Evolutionary conservation across 2,888 invertebrate species (phyloP).

Genomic region (Cremastinae sp.): DNA sequence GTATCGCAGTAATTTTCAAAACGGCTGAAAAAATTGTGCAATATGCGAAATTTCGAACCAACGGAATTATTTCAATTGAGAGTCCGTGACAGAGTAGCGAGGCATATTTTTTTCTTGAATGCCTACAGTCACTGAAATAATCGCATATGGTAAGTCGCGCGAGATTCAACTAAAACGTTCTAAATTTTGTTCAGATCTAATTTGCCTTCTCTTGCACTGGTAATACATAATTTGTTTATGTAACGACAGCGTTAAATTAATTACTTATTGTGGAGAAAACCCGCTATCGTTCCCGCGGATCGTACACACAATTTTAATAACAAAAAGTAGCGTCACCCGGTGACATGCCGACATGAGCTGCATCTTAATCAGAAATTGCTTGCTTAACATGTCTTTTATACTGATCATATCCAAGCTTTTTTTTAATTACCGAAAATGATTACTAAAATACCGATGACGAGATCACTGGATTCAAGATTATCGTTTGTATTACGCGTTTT

Average conservation of each 20-base stretch:
- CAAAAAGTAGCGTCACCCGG: constrained; percentile 18
- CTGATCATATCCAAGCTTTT: constrained; percentile 59
- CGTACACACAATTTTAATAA: constrained; percentile 36
- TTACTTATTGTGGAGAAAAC: constrained; percentile 18
- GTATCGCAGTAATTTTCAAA: neutral
- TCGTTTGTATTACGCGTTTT: constrained; percentile 22
- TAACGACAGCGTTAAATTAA: constrained; percentile 16
- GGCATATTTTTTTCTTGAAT: constrained; percentile 3
- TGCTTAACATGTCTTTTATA: constrained; percentile 62
- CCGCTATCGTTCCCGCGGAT: constrained; percentile 27
- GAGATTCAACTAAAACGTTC: constrained; percentile 30
- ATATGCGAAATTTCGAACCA: constrained; percentile 20
- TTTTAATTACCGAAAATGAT: constrained; percentile 40
- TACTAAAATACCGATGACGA: constrained; percentile 39
- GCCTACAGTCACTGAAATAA: neutral
- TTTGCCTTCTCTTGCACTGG: constrained; percentile 20
- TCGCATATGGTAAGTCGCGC: constrained; percentile 15
- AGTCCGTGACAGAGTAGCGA: neutral
- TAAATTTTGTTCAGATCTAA: constrained; percentile 44
- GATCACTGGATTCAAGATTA: constrained; percentile 52
- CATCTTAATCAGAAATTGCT: constrained; percentile 59
- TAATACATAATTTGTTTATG: constrained; percentile 32
- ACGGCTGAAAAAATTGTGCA: constrained; percentile 24
- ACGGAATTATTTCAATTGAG: constrained; percentile 10
- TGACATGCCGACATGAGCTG: constrained; percentile 37